Base-by-base conservation (phyloP, 2,113 vertebrate species). In the Triplophysa siluroides region DNA sequence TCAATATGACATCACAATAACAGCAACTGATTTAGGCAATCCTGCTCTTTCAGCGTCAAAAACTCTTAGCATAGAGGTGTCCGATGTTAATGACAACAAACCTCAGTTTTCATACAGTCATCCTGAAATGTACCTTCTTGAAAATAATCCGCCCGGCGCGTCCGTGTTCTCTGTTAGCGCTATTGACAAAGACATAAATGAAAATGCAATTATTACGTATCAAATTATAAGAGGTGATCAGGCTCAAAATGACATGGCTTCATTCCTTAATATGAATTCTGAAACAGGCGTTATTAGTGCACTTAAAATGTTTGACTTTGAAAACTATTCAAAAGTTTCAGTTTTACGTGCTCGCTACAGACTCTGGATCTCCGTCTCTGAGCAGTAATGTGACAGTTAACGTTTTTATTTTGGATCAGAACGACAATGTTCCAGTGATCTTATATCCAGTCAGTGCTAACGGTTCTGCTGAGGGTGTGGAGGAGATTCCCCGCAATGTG, bases 11-110 rank as follows among this genome's bases (percentile, higher is more conserved):
- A 88, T 88, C 76, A 89, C 26, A 68, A 79, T 93, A 70, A 85
- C 78, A 72, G 89, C 89, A 1, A 86, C 78, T 0, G 91, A 92
- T 24, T 81, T 82, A 52, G 91, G 91, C 6, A 81, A 88, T 0
- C 87, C 89, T 23, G 29, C 89, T 0, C 80, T 91, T 43, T 85
- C 85, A 0, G 29, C 84, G 0, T 24, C 82, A 21, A 89, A 90
- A 90, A 88, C 81, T 0, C 18, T 92, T 0, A 78, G 0, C 4
- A 85, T 92, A 69, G 38, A 88, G 2, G 80, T 92, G 63, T 86
- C 83, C 41, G 91, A 93, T 68, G 87, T 90, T 1, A 92, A 92
- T 62, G 92, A 92, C 14, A 92, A 92, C 76, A 85, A 64, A 4
- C 92, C 91, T 64, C 33, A 82, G 12, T 92, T 92, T 14, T 0